A percentile compares a stretch with the other conserved stretches of the same genome.
These are phyloP conservation scores for Seriola rivoliana DNA, from an alignment of 2,113 vertebrate genomes.

Conservation along the genomic window DNA sequence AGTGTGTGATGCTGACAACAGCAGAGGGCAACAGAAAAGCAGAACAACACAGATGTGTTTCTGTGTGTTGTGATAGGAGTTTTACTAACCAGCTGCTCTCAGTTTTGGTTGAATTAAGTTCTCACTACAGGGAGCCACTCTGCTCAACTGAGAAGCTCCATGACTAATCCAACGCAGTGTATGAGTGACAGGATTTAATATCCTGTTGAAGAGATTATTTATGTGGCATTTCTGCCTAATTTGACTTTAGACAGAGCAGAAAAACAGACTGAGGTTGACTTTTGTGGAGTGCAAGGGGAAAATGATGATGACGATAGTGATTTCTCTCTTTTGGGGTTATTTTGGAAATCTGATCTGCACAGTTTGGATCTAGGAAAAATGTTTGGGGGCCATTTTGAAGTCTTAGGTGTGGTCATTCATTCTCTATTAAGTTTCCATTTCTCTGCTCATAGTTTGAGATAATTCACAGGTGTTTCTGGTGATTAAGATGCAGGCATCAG, in stretches of 20 bases:
- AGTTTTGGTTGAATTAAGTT: constrained; percentile 42
- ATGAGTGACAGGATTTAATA: constrained; percentile 39
- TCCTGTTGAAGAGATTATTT: constrained; percentile 20
- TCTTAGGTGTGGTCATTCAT: too few relatives aligned
- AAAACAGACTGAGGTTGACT: neutral
- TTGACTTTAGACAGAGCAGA: constrained; percentile 20
- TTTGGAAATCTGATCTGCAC: too few relatives aligned
- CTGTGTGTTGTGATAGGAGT: constrained; percentile 11
- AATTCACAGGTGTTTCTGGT: too few relatives aligned
- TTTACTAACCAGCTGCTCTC: constrained; percentile 56
- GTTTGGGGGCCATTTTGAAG: too few relatives aligned
- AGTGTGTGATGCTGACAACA: constrained; percentile 1
- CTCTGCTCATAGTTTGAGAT: too few relatives aligned
- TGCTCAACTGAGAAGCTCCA: constrained; percentile 14
- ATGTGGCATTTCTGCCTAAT: constrained; percentile 9
- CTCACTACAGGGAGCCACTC: constrained; percentile 6
- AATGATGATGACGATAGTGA: neutral
- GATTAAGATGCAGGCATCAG: too few relatives aligned
- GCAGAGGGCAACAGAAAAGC: constrained; percentile 28
- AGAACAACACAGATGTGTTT: neutral
- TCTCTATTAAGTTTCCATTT: too few relatives aligned
- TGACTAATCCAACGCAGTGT: constrained; percentile 25
- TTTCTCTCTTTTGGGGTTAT: too few relatives aligned
- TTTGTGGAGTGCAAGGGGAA: neutral
- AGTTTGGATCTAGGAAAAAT: too few relatives aligned